These are phyloP conservation scores for Lissocephala sabroskyi DNA, from an alignment of 2,888 invertebrate species.

Conservation along the genomic window DNA sequence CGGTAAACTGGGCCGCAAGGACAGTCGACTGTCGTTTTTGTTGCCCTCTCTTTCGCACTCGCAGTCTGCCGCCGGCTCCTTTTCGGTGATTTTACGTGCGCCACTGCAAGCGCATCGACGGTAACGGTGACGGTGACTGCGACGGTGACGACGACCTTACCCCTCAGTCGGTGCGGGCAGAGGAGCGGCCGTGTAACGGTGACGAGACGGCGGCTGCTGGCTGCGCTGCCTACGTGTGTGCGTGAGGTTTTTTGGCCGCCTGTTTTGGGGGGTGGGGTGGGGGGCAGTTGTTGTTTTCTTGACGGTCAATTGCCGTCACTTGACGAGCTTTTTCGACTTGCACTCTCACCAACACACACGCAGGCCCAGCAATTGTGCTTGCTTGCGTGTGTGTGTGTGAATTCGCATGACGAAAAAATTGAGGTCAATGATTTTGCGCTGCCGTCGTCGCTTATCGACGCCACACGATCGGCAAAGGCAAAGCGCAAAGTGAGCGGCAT, in stretches of 20 bases:
- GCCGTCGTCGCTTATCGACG: slow-evolving; percentile 47
- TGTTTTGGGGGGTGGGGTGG: slow-evolving; percentile 4
- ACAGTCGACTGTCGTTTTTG: too few relatives aligned
- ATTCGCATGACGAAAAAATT: slow-evolving; percentile 49
- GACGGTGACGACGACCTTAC: too few relatives aligned
- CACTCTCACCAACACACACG: slow-evolving; percentile 31
- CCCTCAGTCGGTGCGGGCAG: too few relatives aligned
- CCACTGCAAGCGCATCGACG: slow-evolving; percentile 39
- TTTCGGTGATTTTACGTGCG: too few relatives aligned
- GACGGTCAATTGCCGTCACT: slow-evolving; percentile 15
- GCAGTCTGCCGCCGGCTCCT: too few relatives aligned
- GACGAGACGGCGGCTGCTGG: too few relatives aligned
- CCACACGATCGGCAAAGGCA: slow-evolving; percentile 39
- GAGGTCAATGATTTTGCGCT: slow-evolving; percentile 63
- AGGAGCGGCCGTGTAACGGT: too few relatives aligned
- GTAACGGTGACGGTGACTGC: slow-evolving; percentile 23
- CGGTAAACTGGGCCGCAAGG: too few relatives aligned
- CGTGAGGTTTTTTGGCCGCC: slow-evolving; percentile 43
- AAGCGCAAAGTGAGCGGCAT: slow-evolving; percentile 5
- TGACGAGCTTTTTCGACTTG: slow-evolving; percentile 29
- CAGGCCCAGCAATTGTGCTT: slow-evolving; percentile 8
- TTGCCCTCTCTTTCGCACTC: too few relatives aligned
- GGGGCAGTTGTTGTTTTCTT: too few relatives aligned
- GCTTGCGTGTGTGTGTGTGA: slow-evolving; percentile 36
- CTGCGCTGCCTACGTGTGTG: slow-evolving; percentile 27